A percentile compares a stretch with the other conserved stretches of the same genome.
Evolutionary conservation across 2,888 invertebrate genomes (phyloP).

Genomic region (Pyrgus malvae): DNA sequence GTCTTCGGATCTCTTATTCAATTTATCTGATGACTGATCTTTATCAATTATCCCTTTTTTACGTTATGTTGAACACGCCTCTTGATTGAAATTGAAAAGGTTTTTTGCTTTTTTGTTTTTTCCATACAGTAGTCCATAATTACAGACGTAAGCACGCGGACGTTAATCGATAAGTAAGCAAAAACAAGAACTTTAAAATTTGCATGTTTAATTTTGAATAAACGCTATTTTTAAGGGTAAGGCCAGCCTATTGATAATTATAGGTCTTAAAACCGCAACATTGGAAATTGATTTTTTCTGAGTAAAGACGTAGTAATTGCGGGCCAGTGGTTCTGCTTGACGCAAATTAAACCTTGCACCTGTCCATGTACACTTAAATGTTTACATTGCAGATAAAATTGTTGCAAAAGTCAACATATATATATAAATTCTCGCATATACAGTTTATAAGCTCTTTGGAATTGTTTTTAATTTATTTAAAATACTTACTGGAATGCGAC

Average conservation of each 20-base stretch:
- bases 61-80: conserved; percentile 8
- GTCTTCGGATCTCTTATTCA: conserved; percentile 12
- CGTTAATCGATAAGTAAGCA: conserved; percentile 12
- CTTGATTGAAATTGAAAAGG: conserved; percentile 26
- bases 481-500: no score
- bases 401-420: no score
- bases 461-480: no score
- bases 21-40: conserved; percentile 19
- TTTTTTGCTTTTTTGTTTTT: conserved; percentile 12
- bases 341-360: conserved; percentile 73
- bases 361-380: conserved; percentile 43
- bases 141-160: conserved; percentile 11
- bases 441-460: no score
- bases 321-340: conserved; percentile 43
- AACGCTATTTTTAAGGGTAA: conserved; percentile 6
- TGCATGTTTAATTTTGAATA: conserved; percentile 13
- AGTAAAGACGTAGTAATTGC: conserved; percentile 67
- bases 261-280: conserved; percentile 60
- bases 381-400: conserved; percentile 64
- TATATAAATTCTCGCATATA: no score
- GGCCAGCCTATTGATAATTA: conserved; percentile 27
- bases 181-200: conserved; percentile 17
- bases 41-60: conserved; percentile 19
- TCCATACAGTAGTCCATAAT: conserved; percentile 15
- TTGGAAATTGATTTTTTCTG: conserved; percentile 70